Conservation (phyloP, 2,113 vertebrate species). For the Nothocercus nigrocapillus region DNA sequence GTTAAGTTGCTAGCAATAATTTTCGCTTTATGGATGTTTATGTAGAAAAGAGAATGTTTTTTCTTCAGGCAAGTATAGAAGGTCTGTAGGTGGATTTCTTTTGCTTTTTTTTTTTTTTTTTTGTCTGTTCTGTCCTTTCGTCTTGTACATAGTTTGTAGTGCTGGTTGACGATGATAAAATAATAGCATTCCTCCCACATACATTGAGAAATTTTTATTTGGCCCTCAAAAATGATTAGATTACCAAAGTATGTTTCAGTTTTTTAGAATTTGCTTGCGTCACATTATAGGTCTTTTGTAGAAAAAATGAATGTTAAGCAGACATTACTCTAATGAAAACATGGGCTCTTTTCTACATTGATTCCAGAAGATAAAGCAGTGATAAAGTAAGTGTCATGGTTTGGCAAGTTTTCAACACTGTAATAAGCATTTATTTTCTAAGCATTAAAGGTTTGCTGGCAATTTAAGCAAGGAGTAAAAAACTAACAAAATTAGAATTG, state of each 20-base stretch:
- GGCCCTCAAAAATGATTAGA: constrained; percentile 3
- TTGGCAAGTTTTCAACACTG: not conserved
- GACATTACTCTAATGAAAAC: not conserved
- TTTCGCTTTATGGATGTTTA: constrained; percentile 13
- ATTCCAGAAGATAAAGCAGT: not conserved
- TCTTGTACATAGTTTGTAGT: constrained; percentile 29
- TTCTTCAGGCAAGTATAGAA: constrained; percentile 1
- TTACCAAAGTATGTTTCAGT: not conserved
- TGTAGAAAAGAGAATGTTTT: not conserved
- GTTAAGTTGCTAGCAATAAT: constrained; percentile 18
- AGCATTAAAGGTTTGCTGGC: constrained; percentile 6
- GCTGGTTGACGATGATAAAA: constrained; percentile 44
- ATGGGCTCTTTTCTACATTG: not conserved
- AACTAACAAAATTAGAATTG: not conserved
- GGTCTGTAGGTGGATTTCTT: not conserved
- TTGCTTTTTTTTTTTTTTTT: not conserved
- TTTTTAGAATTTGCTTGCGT: constrained; percentile 2
- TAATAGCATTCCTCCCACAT: constrained; percentile 37
- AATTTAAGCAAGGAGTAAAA: not conserved
- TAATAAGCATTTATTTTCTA: constrained; percentile 13
- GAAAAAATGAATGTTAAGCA: not conserved
- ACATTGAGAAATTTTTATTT: constrained; percentile 4
- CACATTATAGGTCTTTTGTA: not conserved
- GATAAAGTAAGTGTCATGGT: not conserved
- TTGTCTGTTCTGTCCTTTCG: constrained; percentile 18